Base-by-base conservation (phyloP, 2,888 invertebrate genomes). In the Eristalis arbustorum region DNA sequence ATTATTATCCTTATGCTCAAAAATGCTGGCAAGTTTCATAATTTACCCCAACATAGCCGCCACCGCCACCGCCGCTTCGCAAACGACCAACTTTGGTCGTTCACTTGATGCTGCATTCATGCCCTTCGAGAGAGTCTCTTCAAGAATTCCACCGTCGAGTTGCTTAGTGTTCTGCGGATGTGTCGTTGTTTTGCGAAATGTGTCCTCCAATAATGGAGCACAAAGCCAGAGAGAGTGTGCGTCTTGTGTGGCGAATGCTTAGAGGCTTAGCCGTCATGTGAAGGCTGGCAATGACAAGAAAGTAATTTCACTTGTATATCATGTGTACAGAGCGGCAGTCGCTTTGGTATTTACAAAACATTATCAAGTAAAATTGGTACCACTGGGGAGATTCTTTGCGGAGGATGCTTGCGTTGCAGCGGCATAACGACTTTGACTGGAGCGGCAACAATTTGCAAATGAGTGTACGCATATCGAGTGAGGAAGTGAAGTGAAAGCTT, bases 1-100 rank as follows among this genome's bases (percentile, higher is more conserved):
- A 77, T 81, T 72, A 84, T 80, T 84, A 57, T 72, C 59, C 67
- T 37, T 84, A 68, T 80, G 84, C 72, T 80, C 68, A 84, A 72
- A 84, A 84, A 84, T 84, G 84, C 76, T 59, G 40, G 63, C n/a
- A 80, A 71, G 62, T 76, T 84, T 73, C 25, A 64, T 84, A 76
- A 68, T 81, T 77, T 64, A 22, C 62, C 69, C 68, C 18, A 11
- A 25, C 40, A 11, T 22, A 40, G 13, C 34, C 22, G 4, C 31
- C 34, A 57, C 57, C 68, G 40, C 31, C 66, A 22, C n/a, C 61
- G 63, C 64, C 69, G 22, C 69, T 14, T 68, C 62, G 37, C 31
- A 56, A 72, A 13, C 28, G 28, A 6, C 3, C 0, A 18, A 5
- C 11, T 64, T 4, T 66, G 42, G 61, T 72, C 31, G 49, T 68